These are phyloP conservation scores for Drosophila fulvimacula DNA, from an alignment of 2,888 invertebrate genomes.

Conservation along the genomic window DNA sequence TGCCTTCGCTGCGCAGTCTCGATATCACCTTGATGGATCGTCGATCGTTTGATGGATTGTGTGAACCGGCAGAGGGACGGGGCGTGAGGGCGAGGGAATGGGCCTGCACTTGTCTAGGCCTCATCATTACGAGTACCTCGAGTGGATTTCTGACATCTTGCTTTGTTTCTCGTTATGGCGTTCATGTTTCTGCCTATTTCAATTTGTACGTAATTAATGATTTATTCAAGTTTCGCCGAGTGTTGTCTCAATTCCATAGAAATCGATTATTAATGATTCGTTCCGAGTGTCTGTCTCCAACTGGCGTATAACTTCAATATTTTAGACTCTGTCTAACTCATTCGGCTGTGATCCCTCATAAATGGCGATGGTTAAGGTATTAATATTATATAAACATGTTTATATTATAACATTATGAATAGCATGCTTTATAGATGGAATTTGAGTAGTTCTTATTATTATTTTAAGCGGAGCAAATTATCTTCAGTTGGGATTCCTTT, in stretches of 20 bases:
- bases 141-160: slow-evolving; percentile 78
- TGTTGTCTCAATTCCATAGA: slow-evolving; percentile 73
- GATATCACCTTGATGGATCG: slow-evolving; percentile 74
- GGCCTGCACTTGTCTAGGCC: slow-evolving; percentile 65
- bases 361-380: slow-evolving; percentile 19
- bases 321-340: slow-evolving; percentile 1
- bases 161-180: slow-evolving; percentile 53
- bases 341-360: not conserved
- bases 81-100: slow-evolving; percentile 5
- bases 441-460: not conserved
- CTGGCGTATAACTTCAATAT: slow-evolving; percentile 23
- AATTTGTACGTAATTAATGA: slow-evolving; percentile 74
- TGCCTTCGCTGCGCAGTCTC: slow-evolving; percentile 43
- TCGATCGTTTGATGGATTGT: slow-evolving; percentile 77
- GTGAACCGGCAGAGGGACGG: slow-evolving; percentile 53
- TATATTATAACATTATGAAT: not conserved
- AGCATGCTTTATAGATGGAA: too few species aligned
- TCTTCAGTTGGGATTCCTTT: not conserved
- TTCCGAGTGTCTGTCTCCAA: slow-evolving; percentile 28
- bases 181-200: slow-evolving; percentile 51
- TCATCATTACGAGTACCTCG: slow-evolving; percentile 50
- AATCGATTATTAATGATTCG: slow-evolving; percentile 68
- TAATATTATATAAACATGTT: not conserved
- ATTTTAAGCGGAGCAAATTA: not conserved
- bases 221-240: slow-evolving; percentile 62